Base-by-base conservation (phyloP, 2,888 invertebrate genomes). In the Tryphoninae sp. region DNA sequence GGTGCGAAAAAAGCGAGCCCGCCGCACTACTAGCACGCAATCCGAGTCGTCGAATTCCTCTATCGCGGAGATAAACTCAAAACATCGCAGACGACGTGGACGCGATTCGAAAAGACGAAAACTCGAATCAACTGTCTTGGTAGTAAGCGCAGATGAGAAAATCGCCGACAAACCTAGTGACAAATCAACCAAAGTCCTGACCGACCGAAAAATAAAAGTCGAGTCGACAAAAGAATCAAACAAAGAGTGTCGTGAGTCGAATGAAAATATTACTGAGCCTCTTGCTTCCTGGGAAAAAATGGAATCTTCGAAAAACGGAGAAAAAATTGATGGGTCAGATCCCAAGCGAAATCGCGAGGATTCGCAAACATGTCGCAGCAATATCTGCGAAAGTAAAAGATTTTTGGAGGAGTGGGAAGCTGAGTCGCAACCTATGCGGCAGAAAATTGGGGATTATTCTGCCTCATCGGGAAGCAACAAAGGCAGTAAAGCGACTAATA, bases 41-140 rank as follows among this genome's bases (percentile, higher is more conserved):
- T 89, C 84, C 8, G 75, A 82, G 2, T 75, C 90, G 0, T 83
- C 90, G 2, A 90, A 88, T 23, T 90, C 89, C 26, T 90, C 89
- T 0, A 88, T 90, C 8, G 86, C 62, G 51, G 64, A 76, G 42
- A 68, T 76, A 9, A 72, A 68, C 26, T 16, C 58, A 2, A 81
- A 80, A 55, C 78, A 71, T 65, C 77, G 80, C 0, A 81, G 82
- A 58, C 75, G 78, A 53, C 76, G 53, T 6, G 59, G 58, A 42
- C 40, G 1, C 75, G 62, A 33, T 83, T 78, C 19, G 68, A 61
- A 49, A 68, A 62, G 1, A 19, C 53, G 0, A 78, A 86, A 51
- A 86, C 79, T 79, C 68, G 69, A 73, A 9, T 61, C 68, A n/a
- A 59, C 45, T 13, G 45, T 45, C 0, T 45, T 45, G 45, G 9